phyloP scores from a whole-genome alignment of 2,888 invertebrate genomes.

The Griposia aprilina region DNA sequence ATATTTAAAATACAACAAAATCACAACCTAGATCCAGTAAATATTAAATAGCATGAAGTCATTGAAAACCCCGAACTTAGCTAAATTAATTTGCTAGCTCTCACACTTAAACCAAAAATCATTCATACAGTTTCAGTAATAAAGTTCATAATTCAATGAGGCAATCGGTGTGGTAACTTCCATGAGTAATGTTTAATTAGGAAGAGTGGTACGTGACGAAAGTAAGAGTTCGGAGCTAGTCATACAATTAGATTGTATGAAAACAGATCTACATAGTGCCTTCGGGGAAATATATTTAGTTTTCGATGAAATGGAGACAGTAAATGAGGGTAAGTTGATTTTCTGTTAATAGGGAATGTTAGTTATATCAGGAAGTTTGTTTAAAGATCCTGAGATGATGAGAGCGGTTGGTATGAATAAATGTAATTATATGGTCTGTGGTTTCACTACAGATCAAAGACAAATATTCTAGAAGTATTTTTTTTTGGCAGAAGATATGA shows the following conservation, averaged over 20 bases:
- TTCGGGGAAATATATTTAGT: conserved; percentile 52
- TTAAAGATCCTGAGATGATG: conserved; percentile 1
- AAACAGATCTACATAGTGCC: conserved; percentile 71
- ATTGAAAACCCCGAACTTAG: conserved; percentile 1
- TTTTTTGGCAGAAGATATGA: not conserved
- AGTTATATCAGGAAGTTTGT: conserved; percentile 1
- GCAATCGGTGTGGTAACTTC: conserved; percentile 62
- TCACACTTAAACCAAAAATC: conserved; percentile 10
- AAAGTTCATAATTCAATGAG: conserved; percentile 53
- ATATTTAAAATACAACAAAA: not conserved
- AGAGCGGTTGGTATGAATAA: conserved; percentile 3
- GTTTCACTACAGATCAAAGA: conserved; percentile 20
- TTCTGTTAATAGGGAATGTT: not conserved
- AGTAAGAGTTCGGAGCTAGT: conserved; percentile 72
- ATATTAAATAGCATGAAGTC: conserved; percentile 3
- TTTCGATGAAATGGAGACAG: conserved; percentile 52
- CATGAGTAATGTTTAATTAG: conserved; percentile 82
- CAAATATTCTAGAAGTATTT: not conserved
- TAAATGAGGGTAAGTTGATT: conserved; percentile 53
- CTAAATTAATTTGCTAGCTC: conserved; percentile 4
- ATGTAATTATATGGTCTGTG: conserved; percentile 2
- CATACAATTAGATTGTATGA: conserved; percentile 76
- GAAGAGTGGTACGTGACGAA: conserved; percentile 82
- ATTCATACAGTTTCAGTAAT: conserved; percentile 2
- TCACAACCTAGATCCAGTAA: not conserved